Conservation (phyloP, 2,113 vertebrate species). For the Clarias batrachus region DNA sequence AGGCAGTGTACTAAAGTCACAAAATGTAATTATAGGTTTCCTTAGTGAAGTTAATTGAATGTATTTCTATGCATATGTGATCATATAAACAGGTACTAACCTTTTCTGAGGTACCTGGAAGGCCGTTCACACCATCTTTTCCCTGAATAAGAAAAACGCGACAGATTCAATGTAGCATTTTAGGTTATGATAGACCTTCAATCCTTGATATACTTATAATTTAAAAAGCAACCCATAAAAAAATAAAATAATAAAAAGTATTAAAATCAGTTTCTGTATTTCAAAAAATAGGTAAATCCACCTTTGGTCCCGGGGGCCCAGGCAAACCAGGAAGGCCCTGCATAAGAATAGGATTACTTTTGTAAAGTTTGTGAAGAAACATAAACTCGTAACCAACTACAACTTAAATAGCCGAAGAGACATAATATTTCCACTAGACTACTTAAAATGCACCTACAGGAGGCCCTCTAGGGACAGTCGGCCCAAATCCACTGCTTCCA, state of each 20-base stretch:
- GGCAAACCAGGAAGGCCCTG: constrained; percentile 68
- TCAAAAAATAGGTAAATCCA: constrained; percentile 41
- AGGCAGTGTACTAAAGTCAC: not conserved
- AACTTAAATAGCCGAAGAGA: not conserved
- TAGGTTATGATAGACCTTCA: not conserved
- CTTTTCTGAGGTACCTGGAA: constrained; percentile 71
- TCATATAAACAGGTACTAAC: constrained; percentile 55
- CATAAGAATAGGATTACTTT: not conserved
- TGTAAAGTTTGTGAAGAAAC: not conserved
- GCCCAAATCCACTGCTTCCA: constrained; percentile 53
- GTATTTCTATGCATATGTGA: not conserved
- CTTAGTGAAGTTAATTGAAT: not conserved
- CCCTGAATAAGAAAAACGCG: constrained; percentile 64
- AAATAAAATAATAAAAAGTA: not conserved
- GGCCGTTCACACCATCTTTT: constrained; percentile 67
- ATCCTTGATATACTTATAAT: not conserved
- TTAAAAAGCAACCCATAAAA: not conserved
- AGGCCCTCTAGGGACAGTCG: constrained; percentile 57
- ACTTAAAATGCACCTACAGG: constrained; percentile 67
- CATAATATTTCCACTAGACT: not conserved
- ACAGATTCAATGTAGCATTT: not conserved
- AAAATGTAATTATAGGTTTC: not conserved
- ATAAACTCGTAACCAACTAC: not conserved
- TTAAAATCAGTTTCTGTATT: not conserved
- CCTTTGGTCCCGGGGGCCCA: constrained; percentile 71